Base-by-base conservation (phyloP, 2,888 invertebrate species). In the Apantesis nais region DNA sequence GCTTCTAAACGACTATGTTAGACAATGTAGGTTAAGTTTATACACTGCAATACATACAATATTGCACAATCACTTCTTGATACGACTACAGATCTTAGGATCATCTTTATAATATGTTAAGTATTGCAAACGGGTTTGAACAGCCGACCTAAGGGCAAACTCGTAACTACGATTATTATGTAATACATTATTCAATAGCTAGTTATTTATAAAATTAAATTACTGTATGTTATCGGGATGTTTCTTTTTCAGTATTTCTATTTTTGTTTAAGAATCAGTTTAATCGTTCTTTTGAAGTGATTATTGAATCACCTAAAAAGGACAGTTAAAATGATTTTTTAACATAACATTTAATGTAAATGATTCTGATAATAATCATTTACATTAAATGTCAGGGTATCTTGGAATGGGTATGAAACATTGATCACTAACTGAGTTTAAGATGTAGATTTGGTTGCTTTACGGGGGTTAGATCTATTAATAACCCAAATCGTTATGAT, bases 41-140 rank as follows among this genome's bases (percentile, higher is more conserved):
- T 75, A 75, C 73, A 82, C 80, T 76, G 78, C 81, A 74, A 70
- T n/a, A n/a, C 67, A 70, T 75, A 75, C 73, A 70, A 70, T 74
- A 68, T 78, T 80, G 74, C 81, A 77, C 74, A 84, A 84, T 73
- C 75, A 73, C 76, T 83, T 75, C n/a, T 74, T 78, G 75, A 76
- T 77, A 73, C 74, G 67, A 78, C 62, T 66, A 66, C 60, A 71
- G 74, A 76, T 73, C 70, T 74, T 34, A 69, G 34, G 75, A 68
- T 70, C 72, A 74, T 75, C 76, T 74, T 72, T 61, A 68, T 68
- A 69, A 62, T 68, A 68, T 16, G 29, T 58, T 70, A 41, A 39
- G 62, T 63, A 67, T 62, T 64, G 63, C 60, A 71, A 67, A 62
- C 62, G 37, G n/a, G 41, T 34, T 70, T 70, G 22, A 29, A 39